Evolutionary conservation across 1,140 invertebrate genomes (phyloP), one percentile per base, ranked within the genome.

Genomic region (Lordiphosa stackelbergi): DNA sequence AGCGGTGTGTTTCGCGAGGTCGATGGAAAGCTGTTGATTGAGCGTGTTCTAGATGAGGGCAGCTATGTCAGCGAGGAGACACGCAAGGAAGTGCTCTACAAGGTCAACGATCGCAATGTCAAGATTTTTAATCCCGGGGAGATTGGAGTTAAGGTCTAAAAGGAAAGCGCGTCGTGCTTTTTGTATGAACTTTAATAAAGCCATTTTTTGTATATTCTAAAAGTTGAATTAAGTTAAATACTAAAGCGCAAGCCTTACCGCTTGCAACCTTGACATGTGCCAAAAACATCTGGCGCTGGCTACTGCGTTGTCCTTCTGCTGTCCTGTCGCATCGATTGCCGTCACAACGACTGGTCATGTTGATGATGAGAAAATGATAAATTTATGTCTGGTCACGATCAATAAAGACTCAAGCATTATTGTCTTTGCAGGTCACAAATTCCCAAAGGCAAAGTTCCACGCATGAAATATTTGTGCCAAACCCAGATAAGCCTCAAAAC

Each of bases 101-200:
- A 93, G 88, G 88, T 94, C 49, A 91, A 90, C 72, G 93, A 94
- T 88, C 90, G 91, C 78, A 92, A 93, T 75, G 90, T 94, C 6
- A 92, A 92, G 79, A 89, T 93, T 40, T 92, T 92, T 83, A 89
- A 91, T 52, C 92, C 92, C 22, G 93, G 93, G 34, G 89, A 88
- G 59, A 64, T 86, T 51, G 87, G 87, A 24, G 65, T 88, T 10
- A 79, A 79, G 16, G 75, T 79, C 22, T 79, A 69, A 52, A 19
- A 9, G 16, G 7, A 19, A 12, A 19, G 8, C 11, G 19, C 16
- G 16, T 28, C 28, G 19, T 42, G 54, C 42, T 48, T 37, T 72
- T 72, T 72, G 19, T 53, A 69, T 57, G 53, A 66, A 74, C 45
- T 61, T 74, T 55, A 81, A 75, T 81, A 71, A 81, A 79, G 75